phyloP scores from a whole-genome alignment of 2,797 vertebrate species.

The Eutrigla gurnardus region DNA sequence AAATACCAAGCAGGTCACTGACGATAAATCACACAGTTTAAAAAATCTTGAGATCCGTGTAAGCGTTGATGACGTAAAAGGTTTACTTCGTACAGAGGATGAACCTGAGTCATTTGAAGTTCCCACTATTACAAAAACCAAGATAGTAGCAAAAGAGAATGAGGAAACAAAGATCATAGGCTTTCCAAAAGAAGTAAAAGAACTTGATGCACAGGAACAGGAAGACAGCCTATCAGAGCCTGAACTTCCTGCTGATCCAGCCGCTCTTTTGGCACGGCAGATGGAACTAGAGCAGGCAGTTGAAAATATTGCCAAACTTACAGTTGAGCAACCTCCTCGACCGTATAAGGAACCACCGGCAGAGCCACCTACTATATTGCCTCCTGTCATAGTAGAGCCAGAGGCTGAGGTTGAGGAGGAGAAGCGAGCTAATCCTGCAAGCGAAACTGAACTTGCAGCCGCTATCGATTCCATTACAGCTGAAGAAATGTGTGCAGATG shows the following conservation, averaged over 20 bases:
- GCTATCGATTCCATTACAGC: conserved; percentile 98
- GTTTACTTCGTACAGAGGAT: conserved; percentile 81
- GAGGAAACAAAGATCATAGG: conserved; percentile 74
- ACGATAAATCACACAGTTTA: conserved; percentile 88
- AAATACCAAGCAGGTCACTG: conserved; percentile 84
- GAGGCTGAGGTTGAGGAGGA: conserved; percentile 87
- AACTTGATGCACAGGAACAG: conserved; percentile 79
- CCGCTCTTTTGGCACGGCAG: conserved; percentile 90
- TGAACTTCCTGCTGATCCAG: conserved; percentile 85
- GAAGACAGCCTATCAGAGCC: conserved; percentile 82
- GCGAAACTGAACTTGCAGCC: conserved; percentile 96
- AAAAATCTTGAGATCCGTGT: conserved; percentile 90
- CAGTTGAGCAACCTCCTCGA: conserved; percentile 83
- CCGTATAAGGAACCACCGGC: conserved; percentile 88
- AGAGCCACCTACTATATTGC: conserved; percentile 75
- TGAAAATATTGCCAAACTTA: conserved; percentile 96
- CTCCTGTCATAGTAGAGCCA: conserved; percentile 79
- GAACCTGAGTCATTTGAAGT: conserved; percentile 77
- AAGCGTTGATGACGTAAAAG: conserved; percentile 87
- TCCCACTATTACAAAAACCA: conserved; percentile 80
- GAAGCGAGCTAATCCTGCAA: conserved; percentile 93
- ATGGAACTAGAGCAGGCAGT: conserved; percentile 97
- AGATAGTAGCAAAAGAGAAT: conserved; percentile 78
- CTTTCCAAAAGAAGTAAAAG: conserved; percentile 78
- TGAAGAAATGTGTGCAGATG: conserved; percentile 89